A percentile compares a stretch with the other conserved stretches of the same genome.
Evolutionary conservation across 2,797 vertebrate species (phyloP).

Genomic region (Stomatorhinus walkeri): DNA sequence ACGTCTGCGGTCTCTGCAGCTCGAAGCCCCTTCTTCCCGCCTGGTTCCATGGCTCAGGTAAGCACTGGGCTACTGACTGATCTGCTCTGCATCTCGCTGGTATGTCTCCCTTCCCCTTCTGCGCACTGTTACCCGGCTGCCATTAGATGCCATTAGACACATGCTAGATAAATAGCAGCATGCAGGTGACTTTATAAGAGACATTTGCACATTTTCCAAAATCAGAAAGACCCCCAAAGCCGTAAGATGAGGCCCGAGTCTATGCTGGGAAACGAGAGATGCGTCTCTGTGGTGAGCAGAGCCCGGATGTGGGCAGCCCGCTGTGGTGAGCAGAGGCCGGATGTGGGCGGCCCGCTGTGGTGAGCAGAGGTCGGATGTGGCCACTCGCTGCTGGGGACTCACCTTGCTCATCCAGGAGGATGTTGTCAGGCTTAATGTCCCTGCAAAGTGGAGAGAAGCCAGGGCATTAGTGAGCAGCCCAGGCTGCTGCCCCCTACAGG

Average conservation of each 20-base stretch:
- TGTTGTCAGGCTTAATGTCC: constrained; percentile 77
- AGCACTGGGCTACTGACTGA: neutral
- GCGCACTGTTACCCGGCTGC: neutral
- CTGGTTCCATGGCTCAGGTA: neutral
- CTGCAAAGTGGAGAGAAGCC: constrained; percentile 36
- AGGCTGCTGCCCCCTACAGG: neutral
- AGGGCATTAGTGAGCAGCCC: neutral
- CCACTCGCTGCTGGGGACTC: constrained; percentile 32
- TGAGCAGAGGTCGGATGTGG: no score
- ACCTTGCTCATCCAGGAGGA: constrained; percentile 71
- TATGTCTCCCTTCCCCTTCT: neutral
- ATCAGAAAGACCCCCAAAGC: neutral
- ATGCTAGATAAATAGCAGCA: neutral
- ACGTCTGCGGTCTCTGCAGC: neutral
- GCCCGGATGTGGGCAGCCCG: neutral
- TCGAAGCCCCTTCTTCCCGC: neutral
- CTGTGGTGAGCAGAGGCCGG: no score
- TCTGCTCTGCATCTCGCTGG: neutral
- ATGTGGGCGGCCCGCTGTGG: no score
- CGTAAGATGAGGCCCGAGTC: neutral
- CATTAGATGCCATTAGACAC: no score
- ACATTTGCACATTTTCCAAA: neutral
- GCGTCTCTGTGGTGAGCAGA: neutral
- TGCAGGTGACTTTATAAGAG: neutral
- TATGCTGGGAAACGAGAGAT: neutral